Conservation (phyloP, 2,113 vertebrate genomes). For the Anguilla rostrata region DNA sequence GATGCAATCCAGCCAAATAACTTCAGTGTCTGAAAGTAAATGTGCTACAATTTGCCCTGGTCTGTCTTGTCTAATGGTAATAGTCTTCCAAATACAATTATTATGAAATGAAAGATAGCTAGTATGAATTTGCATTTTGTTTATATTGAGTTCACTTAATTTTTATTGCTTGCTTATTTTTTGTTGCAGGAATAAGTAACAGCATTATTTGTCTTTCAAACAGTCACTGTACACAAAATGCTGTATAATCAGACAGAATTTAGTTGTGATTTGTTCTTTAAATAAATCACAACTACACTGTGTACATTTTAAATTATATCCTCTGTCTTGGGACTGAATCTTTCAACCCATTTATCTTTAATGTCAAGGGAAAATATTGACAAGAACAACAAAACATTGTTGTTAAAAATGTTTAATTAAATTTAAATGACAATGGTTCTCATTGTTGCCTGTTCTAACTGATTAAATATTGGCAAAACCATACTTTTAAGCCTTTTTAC, state of each 20-base stretch:
- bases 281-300: too few relatives aligned
- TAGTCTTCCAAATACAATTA: neutral
- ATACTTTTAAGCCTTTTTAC: constrained; percentile 5
- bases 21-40: neutral
- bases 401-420: constrained; percentile 3
- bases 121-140: neutral
- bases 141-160: neutral
- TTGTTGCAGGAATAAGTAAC: neutral
- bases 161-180: neutral
- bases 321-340: too few relatives aligned
- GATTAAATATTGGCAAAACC: neutral
- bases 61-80: neutral
- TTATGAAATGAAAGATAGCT: neutral
- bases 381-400: neutral
- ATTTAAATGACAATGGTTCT: neutral
- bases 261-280: neutral
- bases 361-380: too few relatives aligned
- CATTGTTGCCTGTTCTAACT: neutral
- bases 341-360: too few relatives aligned
- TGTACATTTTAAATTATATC: too few relatives aligned
- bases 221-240: neutral
- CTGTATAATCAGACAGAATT: neutral
- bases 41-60: neutral
- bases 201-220: neutral
- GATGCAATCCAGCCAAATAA: neutral